These are phyloP conservation scores for Caenorhabditis drosophilae DNA, from an alignment of 2,888 invertebrate genomes.

Conservation along the genomic window DNA sequence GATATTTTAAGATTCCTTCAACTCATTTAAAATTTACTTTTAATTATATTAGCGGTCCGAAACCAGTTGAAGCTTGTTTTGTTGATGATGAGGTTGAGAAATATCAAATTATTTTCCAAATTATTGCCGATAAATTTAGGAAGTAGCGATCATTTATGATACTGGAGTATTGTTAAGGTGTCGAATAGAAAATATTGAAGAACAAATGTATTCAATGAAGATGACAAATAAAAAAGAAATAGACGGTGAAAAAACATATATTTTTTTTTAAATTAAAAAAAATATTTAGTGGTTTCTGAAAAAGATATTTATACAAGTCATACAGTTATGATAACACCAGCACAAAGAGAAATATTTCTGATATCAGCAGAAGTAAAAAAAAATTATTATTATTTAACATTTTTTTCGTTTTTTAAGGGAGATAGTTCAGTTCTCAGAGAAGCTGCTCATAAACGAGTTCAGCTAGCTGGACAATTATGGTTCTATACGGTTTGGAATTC, in stretches of 20 bases:
- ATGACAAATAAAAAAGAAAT: slow-evolving; percentile 10
- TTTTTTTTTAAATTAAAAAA: background rate
- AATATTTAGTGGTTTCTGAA: slow-evolving; percentile 9
- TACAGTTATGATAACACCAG: slow-evolving; percentile 37
- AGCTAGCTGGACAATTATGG: slow-evolving; percentile 42
- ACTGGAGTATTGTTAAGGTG: slow-evolving; percentile 40
- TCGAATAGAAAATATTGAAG: slow-evolving; percentile 27
- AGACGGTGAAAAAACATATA: slow-evolving; percentile 1
- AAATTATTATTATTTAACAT: too few species aligned
- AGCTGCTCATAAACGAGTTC: slow-evolving; percentile 42
- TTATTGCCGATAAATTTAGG: too few species aligned
- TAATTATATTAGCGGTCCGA: slow-evolving; percentile 34
- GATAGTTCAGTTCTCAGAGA: slow-evolving; percentile 38
- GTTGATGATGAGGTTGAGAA: slow-evolving; percentile 31
- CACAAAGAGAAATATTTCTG: slow-evolving; percentile 43
- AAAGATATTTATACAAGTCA: slow-evolving; percentile 36
- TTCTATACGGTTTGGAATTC: slow-evolving; percentile 45
- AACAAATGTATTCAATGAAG: slow-evolving; percentile 33
- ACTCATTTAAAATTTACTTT: slow-evolving; percentile 14
- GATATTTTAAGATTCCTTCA: slow-evolving; percentile 31
- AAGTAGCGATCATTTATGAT: slow-evolving; percentile 45
- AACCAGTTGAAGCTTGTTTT: slow-evolving; percentile 41
- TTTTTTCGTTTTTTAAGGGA: too few species aligned
- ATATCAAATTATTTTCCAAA: background rate
- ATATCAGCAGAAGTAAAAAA: slow-evolving; percentile 41